phyloP scores from a whole-genome alignment of 1,140 invertebrate genomes.

The Sweltsa coloradensis region DNA sequence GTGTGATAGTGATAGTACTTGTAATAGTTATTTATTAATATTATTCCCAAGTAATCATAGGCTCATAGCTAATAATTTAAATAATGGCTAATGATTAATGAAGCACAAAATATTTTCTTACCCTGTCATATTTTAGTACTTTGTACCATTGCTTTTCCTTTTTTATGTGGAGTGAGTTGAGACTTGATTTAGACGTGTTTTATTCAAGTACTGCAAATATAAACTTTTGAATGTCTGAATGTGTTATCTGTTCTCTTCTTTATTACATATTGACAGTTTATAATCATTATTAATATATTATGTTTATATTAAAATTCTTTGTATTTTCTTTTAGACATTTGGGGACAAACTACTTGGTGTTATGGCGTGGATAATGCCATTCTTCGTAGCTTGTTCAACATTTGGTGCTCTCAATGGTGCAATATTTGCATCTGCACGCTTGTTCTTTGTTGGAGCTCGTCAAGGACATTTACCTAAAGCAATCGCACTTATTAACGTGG shows the following conservation, averaged over 20 bases:
- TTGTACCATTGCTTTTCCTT: too few species aligned
- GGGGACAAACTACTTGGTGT: conserved; percentile 57
- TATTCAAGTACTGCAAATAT: conserved; percentile 7
- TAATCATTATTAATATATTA: neutral
- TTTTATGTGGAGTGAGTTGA: too few species aligned
- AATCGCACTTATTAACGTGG: conserved; percentile 72
- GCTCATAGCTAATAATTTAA: too few species aligned
- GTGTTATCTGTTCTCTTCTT: neutral
- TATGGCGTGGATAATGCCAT: conserved; percentile 65
- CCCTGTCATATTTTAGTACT: too few species aligned
- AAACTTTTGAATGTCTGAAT: neutral
- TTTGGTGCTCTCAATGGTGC: conserved; percentile 79
- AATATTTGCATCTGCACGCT: conserved; percentile 77
- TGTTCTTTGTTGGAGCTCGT: conserved; percentile 84
- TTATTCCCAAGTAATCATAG: too few species aligned
- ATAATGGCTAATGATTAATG: too few species aligned
- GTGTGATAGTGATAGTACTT: too few species aligned
- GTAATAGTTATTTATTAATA: too few species aligned
- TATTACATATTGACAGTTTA: neutral
- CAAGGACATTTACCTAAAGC: conserved; percentile 80
- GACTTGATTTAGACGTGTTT: neutral
- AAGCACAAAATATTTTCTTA: too few species aligned
- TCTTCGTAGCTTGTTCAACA: conserved; percentile 74
- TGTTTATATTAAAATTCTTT: neutral
- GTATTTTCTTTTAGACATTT: conserved; percentile 52